Conservation (phyloP, 2,113 vertebrate species). For the Microtus montanus region DNA sequence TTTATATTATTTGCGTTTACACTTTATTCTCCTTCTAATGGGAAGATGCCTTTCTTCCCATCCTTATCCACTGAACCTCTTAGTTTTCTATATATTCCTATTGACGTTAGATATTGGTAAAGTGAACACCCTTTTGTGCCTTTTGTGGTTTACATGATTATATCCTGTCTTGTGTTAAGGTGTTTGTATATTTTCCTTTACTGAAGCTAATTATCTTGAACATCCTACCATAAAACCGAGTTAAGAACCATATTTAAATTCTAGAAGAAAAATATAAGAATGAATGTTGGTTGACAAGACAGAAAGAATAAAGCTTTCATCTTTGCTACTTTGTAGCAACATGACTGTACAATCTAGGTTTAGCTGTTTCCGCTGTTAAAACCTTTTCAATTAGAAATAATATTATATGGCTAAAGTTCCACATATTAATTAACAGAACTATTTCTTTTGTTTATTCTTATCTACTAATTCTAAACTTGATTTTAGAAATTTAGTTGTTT, state of each 20-base stretch:
- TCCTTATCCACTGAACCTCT: background rate
- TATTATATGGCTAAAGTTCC: background rate
- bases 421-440: background rate
- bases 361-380: background rate
- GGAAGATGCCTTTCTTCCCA: background rate
- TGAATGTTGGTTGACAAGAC: background rate
- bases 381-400: background rate
- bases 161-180: background rate
- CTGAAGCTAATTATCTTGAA: background rate
- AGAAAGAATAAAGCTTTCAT: background rate
- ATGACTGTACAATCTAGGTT: background rate
- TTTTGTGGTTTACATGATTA: background rate
- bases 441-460: conserved; percentile 4
- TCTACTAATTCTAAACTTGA: background rate
- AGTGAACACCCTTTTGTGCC: background rate
- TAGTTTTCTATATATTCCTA: background rate
- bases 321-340: background rate
- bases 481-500: background rate
- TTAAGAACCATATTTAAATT: background rate
- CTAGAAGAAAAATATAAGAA: background rate
- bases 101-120: background rate
- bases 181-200: background rate
- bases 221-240: background rate
- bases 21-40: background rate
- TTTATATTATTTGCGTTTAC: background rate